Conservation (phyloP, 2,888 invertebrate genomes). For the Carterocephalus palaemon region DNA sequence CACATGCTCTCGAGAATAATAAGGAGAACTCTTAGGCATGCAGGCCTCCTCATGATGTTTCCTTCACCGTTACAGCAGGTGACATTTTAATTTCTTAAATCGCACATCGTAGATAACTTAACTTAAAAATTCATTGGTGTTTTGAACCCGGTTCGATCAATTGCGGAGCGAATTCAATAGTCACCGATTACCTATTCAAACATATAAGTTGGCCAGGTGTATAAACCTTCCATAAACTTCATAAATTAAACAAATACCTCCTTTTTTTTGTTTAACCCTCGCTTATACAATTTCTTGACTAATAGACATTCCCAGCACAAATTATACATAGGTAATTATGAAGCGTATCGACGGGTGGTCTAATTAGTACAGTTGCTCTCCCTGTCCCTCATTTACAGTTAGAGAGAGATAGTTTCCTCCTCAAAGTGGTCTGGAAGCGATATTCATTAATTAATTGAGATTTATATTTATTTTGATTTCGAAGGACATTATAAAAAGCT, state of each 20-base stretch:
- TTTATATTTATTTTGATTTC: slow-evolving; percentile 39
- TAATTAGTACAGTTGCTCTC: slow-evolving; percentile 44
- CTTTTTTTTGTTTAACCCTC: background rate
- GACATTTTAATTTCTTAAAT: too few relatives aligned
- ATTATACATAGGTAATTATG: slow-evolving; percentile 35
- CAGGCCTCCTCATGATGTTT: too few relatives aligned
- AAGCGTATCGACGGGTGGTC: slow-evolving; percentile 50
- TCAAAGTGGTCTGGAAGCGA: slow-evolving; percentile 34
- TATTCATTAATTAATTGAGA: slow-evolving; percentile 43
- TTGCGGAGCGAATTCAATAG: too few relatives aligned
- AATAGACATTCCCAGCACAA: slow-evolving; percentile 17
- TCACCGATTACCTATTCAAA: too few relatives aligned
- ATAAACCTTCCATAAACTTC: too few relatives aligned
- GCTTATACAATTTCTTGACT: slow-evolving; percentile 8
- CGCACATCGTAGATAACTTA: too few relatives aligned
- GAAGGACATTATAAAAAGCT: slow-evolving; percentile 8
- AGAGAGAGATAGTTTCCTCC: slow-evolving; percentile 33
- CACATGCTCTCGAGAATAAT: too few relatives aligned
- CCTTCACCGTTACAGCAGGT: too few relatives aligned
- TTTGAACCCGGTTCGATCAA: too few relatives aligned
- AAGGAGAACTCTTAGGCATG: too few relatives aligned
- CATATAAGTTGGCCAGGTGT: too few relatives aligned
- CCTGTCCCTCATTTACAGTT: slow-evolving; percentile 27
- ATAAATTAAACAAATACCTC: background rate
- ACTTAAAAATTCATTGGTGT: too few relatives aligned